Evolutionary conservation across 2,797 vertebrate genomes (phyloP), one percentile per base, ranked within the genome.

Genomic region (Helarctos malayanus): DNA sequence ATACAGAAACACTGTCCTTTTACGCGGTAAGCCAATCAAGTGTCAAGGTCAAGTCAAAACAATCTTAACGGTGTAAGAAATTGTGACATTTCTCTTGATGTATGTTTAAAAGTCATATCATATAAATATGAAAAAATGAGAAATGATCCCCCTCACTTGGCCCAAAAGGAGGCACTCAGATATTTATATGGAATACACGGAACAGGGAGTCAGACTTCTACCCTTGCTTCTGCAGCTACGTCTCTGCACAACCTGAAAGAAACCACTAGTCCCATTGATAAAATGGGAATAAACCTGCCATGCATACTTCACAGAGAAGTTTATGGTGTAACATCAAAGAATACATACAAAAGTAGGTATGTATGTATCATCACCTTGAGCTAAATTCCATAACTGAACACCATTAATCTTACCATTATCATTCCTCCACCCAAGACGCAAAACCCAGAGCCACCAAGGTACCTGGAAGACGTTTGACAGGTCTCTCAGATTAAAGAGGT

Each of bases 391-490:
- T 38, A 57, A 75, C 13, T 32, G 41, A 85, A 61, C 5, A 11
- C 10, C 49, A 49, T 45, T 71, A 80, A 32, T 52, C 47, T 19
- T 61, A 29, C 25, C 59, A 32, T 76, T 69, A n/a, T 49, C 85
- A 59, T n/a, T 41, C 15, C 15, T 79, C 57, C 54, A 61, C 63
- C 71, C 47, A 59, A 87, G 61, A 89, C 32, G 8, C 19, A 14
- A 75, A 61, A 68, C 4, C 38, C 5, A 59, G 49, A 85, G 14
- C 14, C 47, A 10, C 45, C 19, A 6, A 95, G 78, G 84, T 98
- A 99, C 99, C 99, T 99, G 99, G 97, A 99, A 99, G 89, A 99
- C 0, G 0, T 87, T 99, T 29, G 99, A 98, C 41, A 99, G 94
- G 63, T 99, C 99, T 97, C 99, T 98, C 52, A 99, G 97, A 94